A percentile compares a stretch with the other conserved stretches of the same genome.
Evolutionary conservation across 2,113 vertebrate genomes (phyloP).

Genomic region (Galbula dea): DNA sequence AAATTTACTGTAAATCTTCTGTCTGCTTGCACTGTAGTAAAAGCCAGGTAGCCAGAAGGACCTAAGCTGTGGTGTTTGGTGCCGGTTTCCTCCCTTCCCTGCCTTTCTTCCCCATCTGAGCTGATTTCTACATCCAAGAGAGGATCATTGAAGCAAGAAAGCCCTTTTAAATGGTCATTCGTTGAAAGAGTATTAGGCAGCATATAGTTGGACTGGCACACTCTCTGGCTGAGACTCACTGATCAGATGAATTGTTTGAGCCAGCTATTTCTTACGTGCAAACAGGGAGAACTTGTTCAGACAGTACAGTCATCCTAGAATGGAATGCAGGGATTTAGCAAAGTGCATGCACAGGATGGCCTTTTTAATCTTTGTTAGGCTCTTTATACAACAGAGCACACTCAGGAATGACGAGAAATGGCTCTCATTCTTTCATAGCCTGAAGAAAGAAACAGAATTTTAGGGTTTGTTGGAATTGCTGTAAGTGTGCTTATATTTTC

Average conservation of each 20-base stretch:
- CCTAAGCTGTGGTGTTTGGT: neutral
- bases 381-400: constrained; percentile 36
- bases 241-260: constrained; percentile 64
- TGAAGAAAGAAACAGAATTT: neutral
- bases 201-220: constrained; percentile 30
- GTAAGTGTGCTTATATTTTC: constrained; percentile 20
- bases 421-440: constrained; percentile 5
- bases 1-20: constrained; percentile 6
- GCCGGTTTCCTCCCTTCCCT: neutral
- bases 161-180: constrained; percentile 52
- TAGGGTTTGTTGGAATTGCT: neutral
- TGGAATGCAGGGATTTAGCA: constrained; percentile 62
- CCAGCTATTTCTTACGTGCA: constrained; percentile 64
- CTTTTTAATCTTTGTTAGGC: constrained; percentile 67
- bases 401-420: constrained; percentile 54
- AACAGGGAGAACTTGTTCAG: constrained; percentile 69
- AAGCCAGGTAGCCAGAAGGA: constrained; percentile 3
- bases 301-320: constrained; percentile 49
- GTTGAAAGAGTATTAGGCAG: constrained; percentile 58
- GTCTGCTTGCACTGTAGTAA: neutral
- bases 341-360: constrained; percentile 48
- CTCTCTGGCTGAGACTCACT: constrained; percentile 53
- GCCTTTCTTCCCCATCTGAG: neutral
- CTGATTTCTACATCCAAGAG: neutral
- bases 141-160: constrained; percentile 63